These are phyloP conservation scores for Chrysocyon brachyurus DNA, from an alignment of 2,797 vertebrate genomes.

Conservation along the genomic window DNA sequence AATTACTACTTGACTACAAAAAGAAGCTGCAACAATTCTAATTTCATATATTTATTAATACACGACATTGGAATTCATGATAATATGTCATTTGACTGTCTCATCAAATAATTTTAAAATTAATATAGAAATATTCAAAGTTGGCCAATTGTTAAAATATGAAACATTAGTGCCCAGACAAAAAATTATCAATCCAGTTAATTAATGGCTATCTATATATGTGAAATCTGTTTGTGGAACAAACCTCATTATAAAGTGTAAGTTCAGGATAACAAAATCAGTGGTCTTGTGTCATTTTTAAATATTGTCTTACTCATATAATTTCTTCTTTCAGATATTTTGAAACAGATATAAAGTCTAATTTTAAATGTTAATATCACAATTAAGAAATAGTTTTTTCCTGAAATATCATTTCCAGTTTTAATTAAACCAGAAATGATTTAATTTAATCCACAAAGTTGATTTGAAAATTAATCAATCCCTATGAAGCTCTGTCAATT, in stretches of 20 bases:
- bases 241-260: neutral
- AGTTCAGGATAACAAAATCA: neutral
- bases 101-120: slow-evolving; percentile 1
- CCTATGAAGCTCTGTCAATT: neutral
- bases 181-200: neutral
- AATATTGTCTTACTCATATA: neutral
- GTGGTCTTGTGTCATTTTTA: neutral
- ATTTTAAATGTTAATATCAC: neutral
- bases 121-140: neutral
- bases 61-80: neutral
- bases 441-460: neutral
- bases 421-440: neutral
- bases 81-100: neutral
- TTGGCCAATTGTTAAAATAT: neutral
- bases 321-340: neutral
- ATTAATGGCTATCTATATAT: neutral
- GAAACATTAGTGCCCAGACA: neutral
- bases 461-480: neutral
- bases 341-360: neutral
- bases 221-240: neutral
- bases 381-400: neutral
- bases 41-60: neutral
- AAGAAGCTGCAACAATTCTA: neutral
- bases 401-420: neutral
- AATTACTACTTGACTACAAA: neutral